These are phyloP conservation scores for Myocastor coypus DNA, from an alignment of 2,113 vertebrate genomes.

Conservation along the genomic window DNA sequence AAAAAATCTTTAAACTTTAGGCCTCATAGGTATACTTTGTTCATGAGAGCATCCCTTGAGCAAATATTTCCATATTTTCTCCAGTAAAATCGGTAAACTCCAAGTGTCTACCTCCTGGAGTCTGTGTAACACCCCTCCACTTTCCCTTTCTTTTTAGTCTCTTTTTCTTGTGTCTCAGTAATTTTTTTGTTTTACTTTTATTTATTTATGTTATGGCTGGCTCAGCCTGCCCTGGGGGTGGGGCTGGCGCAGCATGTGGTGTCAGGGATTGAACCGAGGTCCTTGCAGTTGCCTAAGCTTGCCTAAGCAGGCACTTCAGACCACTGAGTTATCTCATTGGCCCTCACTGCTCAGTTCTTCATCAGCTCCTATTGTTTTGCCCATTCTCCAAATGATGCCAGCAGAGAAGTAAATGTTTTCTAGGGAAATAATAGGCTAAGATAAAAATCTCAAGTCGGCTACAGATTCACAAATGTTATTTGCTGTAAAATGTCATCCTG, in stretches of 20 bases:
- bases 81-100: background rate
- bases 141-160: background rate
- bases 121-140: background rate
- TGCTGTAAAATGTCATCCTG: background rate
- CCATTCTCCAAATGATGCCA: background rate
- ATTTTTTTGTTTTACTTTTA: too few species aligned
- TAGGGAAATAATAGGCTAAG: background rate
- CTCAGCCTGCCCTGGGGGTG: too few species aligned
- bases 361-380: background rate
- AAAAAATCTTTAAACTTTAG: background rate
- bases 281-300: too few species aligned
- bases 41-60: background rate
- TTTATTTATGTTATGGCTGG: too few species aligned
- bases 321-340: too few species aligned
- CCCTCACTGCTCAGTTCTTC: background rate
- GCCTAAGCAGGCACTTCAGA: too few species aligned
- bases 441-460: background rate
- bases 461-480: background rate
- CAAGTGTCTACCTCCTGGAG: background rate
- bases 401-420: background rate
- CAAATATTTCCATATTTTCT: background rate
- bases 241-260: too few species aligned
- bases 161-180: background rate
- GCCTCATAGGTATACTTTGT: background rate
- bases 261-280: too few species aligned